Evolutionary conservation across 1,140 invertebrate genomes (phyloP).

Genomic region (Formica selysi): DNA sequence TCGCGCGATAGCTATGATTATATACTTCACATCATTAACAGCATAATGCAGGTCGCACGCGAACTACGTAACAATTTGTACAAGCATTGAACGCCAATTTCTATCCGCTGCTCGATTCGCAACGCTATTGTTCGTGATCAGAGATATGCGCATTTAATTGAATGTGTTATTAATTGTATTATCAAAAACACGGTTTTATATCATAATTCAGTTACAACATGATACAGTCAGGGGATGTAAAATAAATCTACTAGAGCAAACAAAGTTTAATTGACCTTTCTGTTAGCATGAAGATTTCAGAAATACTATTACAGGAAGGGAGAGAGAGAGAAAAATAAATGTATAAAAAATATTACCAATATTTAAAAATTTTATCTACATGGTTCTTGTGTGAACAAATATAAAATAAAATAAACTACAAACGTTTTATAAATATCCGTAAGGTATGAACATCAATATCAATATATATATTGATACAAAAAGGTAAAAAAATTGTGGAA

Average conservation of each 20-base stretch:
- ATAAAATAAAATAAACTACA: slow-evolving; percentile 18
- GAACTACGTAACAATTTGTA: slow-evolving; percentile 51
- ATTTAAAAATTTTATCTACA: neutral
- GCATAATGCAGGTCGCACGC: slow-evolving; percentile 35
- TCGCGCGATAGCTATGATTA: slow-evolving; percentile 42
- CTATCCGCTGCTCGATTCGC: slow-evolving; percentile 42
- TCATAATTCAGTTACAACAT: slow-evolving; percentile 7
- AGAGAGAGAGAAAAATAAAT: neutral
- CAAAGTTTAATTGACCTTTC: slow-evolving; percentile 50
- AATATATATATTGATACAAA: neutral
- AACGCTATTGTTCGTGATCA: neutral
- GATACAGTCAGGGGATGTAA: neutral
- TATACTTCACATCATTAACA: slow-evolving; percentile 54
- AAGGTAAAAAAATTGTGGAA: slow-evolving; percentile 13
- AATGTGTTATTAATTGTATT: slow-evolving; percentile 58
- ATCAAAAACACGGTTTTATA: slow-evolving; percentile 42
- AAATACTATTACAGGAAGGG: neutral
- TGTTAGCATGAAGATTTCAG: slow-evolving; percentile 10
- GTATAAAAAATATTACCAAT: neutral
- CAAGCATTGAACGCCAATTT: slow-evolving; percentile 48
- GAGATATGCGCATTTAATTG: slow-evolving; percentile 53
- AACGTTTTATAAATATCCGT: slow-evolving; percentile 27
- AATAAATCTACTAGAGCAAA: slow-evolving; percentile 31
- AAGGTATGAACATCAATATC: neutral
- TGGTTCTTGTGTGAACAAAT: neutral